Conservation (phyloP, 2,888 invertebrate species). For the Ectropis crepuscularia region DNA sequence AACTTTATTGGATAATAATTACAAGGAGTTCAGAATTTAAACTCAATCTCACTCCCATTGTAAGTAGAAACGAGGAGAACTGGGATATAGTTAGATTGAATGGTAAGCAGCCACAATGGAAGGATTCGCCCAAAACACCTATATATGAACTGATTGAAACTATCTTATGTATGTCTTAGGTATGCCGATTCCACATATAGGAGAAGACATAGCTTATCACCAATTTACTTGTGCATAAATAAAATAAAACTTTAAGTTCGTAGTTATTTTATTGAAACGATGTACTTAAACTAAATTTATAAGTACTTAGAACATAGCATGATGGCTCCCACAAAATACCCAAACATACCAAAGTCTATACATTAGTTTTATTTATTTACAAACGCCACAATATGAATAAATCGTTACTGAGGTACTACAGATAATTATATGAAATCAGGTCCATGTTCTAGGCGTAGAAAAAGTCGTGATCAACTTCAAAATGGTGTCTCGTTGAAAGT, state of each 20-base stretch:
- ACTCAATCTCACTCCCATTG: too few species aligned
- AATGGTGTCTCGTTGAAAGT: constrained; percentile 87
- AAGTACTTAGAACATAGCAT: constrained; percentile 2
- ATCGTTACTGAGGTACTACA: constrained; percentile 15
- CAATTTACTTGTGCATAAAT: neutral
- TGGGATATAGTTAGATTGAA: too few species aligned
- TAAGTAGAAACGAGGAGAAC: too few species aligned
- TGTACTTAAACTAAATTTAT: constrained; percentile 15
- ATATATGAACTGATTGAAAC: too few species aligned
- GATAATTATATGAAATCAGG: neutral
- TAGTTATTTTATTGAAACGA: constrained; percentile 23
- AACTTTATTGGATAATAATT: too few species aligned
- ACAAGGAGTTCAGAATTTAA: too few species aligned
- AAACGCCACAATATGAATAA: constrained; percentile 11
- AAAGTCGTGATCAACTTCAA: constrained; percentile 75
- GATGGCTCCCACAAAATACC: neutral
- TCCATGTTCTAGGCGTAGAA: constrained; percentile 58
- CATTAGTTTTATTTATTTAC: constrained; percentile 17
- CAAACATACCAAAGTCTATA: neutral
- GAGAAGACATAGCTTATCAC: neutral
- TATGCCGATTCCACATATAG: too few species aligned
- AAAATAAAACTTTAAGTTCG: constrained; percentile 8
- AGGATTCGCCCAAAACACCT: too few species aligned
- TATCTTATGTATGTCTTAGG: too few species aligned
- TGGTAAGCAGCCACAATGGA: too few species aligned